Base-by-base conservation (phyloP, 2,888 invertebrate species). In the Eupithecia vulgata region DNA sequence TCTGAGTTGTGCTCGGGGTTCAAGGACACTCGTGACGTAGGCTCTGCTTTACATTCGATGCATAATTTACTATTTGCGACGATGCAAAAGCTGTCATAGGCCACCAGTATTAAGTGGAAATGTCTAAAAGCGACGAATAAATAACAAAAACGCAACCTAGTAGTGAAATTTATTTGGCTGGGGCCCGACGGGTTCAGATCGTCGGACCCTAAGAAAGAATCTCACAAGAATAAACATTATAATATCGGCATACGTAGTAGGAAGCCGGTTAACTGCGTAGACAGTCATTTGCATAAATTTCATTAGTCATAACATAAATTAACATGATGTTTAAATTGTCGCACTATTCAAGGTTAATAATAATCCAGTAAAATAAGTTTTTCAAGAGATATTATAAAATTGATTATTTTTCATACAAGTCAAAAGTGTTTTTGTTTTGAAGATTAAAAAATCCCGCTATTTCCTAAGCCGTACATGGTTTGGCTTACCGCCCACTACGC, bases 301-400 rank as follows among this genome's bases (percentile, higher is more conserved):
- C n/a, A 57, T 57, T 57, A 57, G 25, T 57, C 57, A 57, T 21
- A 48, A 52, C 21, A 21, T 52, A 52, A 52, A 52, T 52, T 57
- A 25, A 57, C 57, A 57, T 25, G 25, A 57, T 25, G 57, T 12
- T 57, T 57, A 21, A 21, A 12, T 25, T 12, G 57, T 57, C 57
- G 12, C 57, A 13, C 13, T 25, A 25, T 57, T 57, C 25, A 57
- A 57, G 57, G 57, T 57, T 4, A 1, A 30, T 30, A 30, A 30
- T 30, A 30, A 4, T 30, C 30, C 30, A 30, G 30, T 30, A 30
- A 30, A 30, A n/a, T n/a, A n/a, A n/a, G n/a, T n/a, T n/a, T n/a
- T n/a, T n/a, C n/a, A n/a, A n/a, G n/a, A n/a, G n/a, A n/a, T n/a
- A n/a, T n/a, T n/a, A n/a, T 52, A 52, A 52, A 52, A n/a, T 25